These are phyloP conservation scores for Chloropsis hardwickii DNA, from an alignment of 2,113 vertebrate genomes.

Conservation along the genomic window DNA sequence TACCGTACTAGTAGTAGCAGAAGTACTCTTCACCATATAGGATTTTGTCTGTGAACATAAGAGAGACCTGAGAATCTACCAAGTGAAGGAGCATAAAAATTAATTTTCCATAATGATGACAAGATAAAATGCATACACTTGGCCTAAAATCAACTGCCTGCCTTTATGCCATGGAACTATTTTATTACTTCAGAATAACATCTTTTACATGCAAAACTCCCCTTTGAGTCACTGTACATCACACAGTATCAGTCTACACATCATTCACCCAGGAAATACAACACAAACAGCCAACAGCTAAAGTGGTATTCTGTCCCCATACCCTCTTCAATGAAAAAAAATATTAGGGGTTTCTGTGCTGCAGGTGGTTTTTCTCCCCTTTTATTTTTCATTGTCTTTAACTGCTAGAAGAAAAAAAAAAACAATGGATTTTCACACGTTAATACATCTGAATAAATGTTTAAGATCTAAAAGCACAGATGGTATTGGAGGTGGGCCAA, in stretches of 20 bases:
- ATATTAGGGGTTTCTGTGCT: background rate
- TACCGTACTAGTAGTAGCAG: background rate
- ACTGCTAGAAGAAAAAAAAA: background rate
- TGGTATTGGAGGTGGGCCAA: constrained; percentile 43
- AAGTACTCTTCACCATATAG: background rate
- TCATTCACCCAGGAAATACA: background rate
- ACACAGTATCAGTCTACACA: background rate
- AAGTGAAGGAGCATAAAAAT: background rate
- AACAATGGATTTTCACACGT: constrained; percentile 2
- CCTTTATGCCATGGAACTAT: background rate
- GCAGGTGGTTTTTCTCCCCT: background rate
- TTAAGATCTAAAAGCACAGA: constrained; percentile 50
- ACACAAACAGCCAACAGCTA: background rate
- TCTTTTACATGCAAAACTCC: background rate
- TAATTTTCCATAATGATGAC: background rate
- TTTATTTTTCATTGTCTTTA: background rate
- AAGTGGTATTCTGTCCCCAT: background rate
- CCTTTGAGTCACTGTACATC: background rate
- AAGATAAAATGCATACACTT: background rate
- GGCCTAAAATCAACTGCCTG: background rate
- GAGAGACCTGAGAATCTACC: background rate
- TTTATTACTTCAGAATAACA: background rate
- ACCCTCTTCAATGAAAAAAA: background rate
- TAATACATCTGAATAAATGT: constrained; percentile 26
- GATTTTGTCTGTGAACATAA: background rate